A percentile compares a stretch with the other conserved stretches of the same genome.
phyloP scores from a whole-genome alignment of 2,113 vertebrate genomes.

The Phalacrocorax pelagicus region DNA sequence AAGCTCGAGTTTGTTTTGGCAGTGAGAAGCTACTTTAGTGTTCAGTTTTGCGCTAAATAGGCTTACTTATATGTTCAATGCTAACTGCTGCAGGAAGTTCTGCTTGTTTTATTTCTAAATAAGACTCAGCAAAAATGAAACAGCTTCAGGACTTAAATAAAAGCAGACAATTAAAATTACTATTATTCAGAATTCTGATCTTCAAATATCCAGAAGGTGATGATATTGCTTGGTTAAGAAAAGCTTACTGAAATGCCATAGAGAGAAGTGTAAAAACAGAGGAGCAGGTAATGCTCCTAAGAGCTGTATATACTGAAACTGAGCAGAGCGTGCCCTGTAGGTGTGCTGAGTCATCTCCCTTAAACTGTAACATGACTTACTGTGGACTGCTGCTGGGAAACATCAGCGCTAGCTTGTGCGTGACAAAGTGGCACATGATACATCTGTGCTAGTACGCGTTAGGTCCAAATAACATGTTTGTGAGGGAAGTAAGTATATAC shows the following conservation, averaged over 20 bases:
- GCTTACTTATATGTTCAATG: neutral
- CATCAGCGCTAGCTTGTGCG: neutral
- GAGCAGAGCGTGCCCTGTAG: neutral
- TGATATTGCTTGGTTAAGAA: neutral
- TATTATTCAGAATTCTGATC: neutral
- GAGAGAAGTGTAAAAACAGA: neutral
- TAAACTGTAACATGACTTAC: neutral
- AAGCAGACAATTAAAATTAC: neutral
- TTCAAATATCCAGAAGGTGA: neutral
- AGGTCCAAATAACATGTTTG: neutral
- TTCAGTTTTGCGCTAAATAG: neutral
- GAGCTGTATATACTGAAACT: accelerated
- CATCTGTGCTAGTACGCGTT: accelerated
- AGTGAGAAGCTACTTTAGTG: neutral
- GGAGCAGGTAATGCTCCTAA: neutral
- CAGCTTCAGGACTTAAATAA: neutral
- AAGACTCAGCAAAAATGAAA: neutral
- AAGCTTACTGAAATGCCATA: neutral
- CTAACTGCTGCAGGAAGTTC: neutral
- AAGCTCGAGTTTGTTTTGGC: slow-evolving; percentile 25
- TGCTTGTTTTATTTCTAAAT: neutral
- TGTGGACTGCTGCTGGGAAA: neutral
- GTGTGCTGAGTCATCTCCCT: slow-evolving; percentile 53
- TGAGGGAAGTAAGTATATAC: neutral
- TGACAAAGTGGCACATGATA: neutral